Conservation (phyloP, 2,888 invertebrate genomes). For the Schrankia costaestrigalis region DNA sequence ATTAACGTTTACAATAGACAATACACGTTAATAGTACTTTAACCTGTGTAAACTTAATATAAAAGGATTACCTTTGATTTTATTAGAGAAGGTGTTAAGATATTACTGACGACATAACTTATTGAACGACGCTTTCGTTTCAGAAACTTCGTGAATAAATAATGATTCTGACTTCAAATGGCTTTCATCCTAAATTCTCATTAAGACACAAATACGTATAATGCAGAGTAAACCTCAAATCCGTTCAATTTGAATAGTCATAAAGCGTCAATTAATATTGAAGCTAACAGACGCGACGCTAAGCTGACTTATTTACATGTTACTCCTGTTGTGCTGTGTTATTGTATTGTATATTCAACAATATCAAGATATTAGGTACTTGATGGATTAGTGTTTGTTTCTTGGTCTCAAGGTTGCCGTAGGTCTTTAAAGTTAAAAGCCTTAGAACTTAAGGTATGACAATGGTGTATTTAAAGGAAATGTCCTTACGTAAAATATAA, state of each 20-base stretch:
- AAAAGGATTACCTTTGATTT: neutral
- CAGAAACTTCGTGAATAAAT: neutral
- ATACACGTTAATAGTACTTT: no score
- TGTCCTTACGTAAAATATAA: no score
- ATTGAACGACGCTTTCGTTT: no score
- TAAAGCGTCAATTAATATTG: conserved; percentile 24
- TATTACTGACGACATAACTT: no score
- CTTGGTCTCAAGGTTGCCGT: conserved; percentile 2
- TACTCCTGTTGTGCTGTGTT: conserved; percentile 2
- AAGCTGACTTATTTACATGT: conserved; percentile 23
- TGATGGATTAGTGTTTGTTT: conserved; percentile 1
- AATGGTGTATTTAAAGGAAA: no score
- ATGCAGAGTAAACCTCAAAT: neutral
- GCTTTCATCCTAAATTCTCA: neutral
- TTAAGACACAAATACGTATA: neutral
- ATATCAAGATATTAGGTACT: neutral
- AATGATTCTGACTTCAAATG: neutral
- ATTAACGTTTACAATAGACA: no score
- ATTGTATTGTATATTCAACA: conserved; percentile 2
- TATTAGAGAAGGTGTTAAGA: neutral
- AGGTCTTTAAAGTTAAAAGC: no score
- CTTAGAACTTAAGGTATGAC: no score
- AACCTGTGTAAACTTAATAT: no score
- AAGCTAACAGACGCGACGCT: conserved; percentile 17
- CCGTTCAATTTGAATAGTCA: conserved; percentile 24